Conservation (phyloP, 2,113 vertebrate species). For the Pseudorhombus dupliciocellatus region DNA sequence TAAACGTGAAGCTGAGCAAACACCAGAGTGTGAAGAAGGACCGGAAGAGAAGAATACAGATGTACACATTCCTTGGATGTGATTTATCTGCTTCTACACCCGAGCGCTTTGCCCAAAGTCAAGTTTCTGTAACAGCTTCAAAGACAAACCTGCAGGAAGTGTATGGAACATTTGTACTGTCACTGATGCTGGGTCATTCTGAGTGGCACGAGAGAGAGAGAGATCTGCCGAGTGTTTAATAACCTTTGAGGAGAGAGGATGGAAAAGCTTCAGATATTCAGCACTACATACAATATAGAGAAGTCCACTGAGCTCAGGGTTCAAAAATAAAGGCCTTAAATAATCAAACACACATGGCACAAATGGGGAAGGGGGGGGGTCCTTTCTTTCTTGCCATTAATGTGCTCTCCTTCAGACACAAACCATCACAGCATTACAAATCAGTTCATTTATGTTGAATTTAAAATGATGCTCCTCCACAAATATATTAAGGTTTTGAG, state of each 20-base stretch:
- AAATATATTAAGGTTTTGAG: background rate
- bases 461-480: background rate
- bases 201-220: no score
- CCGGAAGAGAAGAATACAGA: background rate
- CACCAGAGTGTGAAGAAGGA: background rate
- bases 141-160: no score
- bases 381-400: no score
- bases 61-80: background rate
- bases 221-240: background rate
- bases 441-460: background rate
- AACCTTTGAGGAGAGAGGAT: background rate
- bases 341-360: background rate
- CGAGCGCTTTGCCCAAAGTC: no score
- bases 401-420: no score
- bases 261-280: background rate
- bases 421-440: background rate
- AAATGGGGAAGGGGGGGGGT: background rate
- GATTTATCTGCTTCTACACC: no score
- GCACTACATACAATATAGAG: background rate
- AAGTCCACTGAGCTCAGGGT: background rate
- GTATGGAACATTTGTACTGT: no score
- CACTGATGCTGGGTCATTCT: no score
- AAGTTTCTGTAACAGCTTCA: no score
- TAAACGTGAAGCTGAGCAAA: constrained; percentile 35
- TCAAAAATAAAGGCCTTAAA: no score